phyloP scores from a whole-genome alignment of 2,888 invertebrate species.

The Laspeyria flexula region DNA sequence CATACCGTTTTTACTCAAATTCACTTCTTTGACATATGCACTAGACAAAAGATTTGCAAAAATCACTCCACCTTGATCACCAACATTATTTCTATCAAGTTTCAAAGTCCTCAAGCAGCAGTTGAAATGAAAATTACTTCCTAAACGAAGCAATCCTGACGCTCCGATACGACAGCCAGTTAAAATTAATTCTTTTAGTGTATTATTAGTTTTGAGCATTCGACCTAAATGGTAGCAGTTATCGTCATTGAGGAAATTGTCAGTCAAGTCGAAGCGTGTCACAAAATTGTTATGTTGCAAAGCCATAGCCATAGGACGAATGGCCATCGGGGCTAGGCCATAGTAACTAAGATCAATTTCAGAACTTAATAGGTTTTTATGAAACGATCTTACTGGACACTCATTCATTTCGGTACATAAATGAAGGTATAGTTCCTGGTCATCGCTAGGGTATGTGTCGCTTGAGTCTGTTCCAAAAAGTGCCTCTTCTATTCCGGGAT shows the following conservation, averaged over 20 bases:
- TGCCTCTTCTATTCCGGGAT: slow-evolving; percentile 59
- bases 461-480: slow-evolving; percentile 41
- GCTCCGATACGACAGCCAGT: slow-evolving; percentile 58
- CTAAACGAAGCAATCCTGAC: slow-evolving; percentile 48
- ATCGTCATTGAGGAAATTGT: slow-evolving; percentile 57
- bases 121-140: slow-evolving; percentile 42
- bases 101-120: slow-evolving; percentile 42
- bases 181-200: slow-evolving; percentile 52
- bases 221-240: slow-evolving; percentile 58
- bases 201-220: slow-evolving; percentile 51
- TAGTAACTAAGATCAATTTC: slow-evolving; percentile 57
- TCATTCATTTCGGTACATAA: slow-evolving; percentile 54
- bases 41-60: slow-evolving; percentile 44
- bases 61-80: slow-evolving; percentile 50
- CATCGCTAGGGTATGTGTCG: slow-evolving; percentile 47
- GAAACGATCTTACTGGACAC: slow-evolving; percentile 52
- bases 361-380: slow-evolving; percentile 43
- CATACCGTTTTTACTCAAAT: slow-evolving; percentile 54
- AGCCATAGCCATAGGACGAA: slow-evolving; percentile 57
- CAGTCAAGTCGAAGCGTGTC: slow-evolving; percentile 47
- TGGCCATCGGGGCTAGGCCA: slow-evolving; percentile 47
- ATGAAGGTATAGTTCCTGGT: slow-evolving; percentile 52
- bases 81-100: slow-evolving; percentile 51
- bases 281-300: slow-evolving; percentile 54
- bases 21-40: slow-evolving; percentile 39